These are phyloP conservation scores for Beaufortia kweichowensis DNA, from an alignment of 2,113 vertebrate species.

Conservation along the genomic window DNA sequence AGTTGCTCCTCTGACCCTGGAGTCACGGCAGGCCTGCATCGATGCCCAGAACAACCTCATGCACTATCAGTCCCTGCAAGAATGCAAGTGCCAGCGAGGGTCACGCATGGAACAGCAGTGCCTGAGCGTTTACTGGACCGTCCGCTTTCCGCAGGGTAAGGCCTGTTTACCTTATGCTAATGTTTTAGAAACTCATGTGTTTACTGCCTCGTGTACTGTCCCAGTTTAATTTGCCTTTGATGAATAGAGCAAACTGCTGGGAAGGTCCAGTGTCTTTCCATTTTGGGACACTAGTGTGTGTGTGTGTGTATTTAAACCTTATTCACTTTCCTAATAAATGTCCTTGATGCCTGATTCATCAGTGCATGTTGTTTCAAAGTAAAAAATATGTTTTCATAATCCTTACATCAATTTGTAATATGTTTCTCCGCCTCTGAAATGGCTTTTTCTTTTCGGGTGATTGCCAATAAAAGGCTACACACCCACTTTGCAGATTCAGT, in stretches of 20 bases:
- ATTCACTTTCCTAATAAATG: neutral
- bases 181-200: neutral
- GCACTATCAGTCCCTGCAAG: slow-evolving; percentile 72
- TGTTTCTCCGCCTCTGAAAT: neutral
- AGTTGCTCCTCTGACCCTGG: slow-evolving; percentile 56
- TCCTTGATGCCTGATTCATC: neutral
- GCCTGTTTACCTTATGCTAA: slow-evolving; percentile 39
- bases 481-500: neutral
- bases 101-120: slow-evolving; percentile 85
- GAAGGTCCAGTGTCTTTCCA: neutral
- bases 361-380: neutral
- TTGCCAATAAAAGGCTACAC: neutral
- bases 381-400: neutral
- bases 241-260: neutral
- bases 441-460: neutral
- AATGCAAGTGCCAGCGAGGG: slow-evolving; percentile 86
- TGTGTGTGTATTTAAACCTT: neutral
- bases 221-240: neutral
- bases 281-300: neutral
- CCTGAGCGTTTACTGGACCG: slow-evolving; percentile 85
- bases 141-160: slow-evolving; percentile 83
- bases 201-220: neutral
- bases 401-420: neutral
- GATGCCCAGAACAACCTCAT: slow-evolving; percentile 77
- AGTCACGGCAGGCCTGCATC: slow-evolving; percentile 74